Evolutionary conservation across 2,888 invertebrate species (phyloP), one percentile per base, ranked within the genome.

Genomic region (Suillia variegata): DNA sequence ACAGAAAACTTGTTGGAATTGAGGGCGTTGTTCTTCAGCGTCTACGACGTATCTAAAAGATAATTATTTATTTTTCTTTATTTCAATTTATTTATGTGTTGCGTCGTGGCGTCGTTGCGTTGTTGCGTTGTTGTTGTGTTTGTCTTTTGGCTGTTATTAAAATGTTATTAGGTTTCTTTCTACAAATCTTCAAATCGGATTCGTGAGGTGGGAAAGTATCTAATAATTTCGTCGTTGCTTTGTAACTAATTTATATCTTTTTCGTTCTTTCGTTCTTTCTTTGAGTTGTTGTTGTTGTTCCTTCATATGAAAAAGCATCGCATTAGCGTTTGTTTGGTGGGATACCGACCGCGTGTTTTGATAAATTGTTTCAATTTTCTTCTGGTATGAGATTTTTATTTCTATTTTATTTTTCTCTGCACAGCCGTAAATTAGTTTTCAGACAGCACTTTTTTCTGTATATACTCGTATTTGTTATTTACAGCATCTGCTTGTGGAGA

Each of bases 121-220:
- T 58, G 62, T 61, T 64, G 50, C 67, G 64, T 63, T 66, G 72
- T 70, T 73, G 75, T n/a, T n/a, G n/a, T n/a, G n/a, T n/a, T n/a
- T n/a, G n/a, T n/a, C n/a, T n/a, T n/a, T n/a, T n/a, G n/a, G n/a
- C n/a, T n/a, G 72, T 74, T 74, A 74, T 74, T 74, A 74, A 74
- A 74, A 75, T 74, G 75, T 74, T 74, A 76, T 76, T 71, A 74
- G 73, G 68, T 74, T n/a, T 75, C 70, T 45, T 6, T 18, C 45
- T 18, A 18, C 45, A 17, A 20, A 3, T n/a, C n/a, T n/a, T n/a
- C n/a, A n/a, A n/a, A n/a, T n/a, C n/a, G n/a, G n/a, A n/a, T n/a
- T n/a, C n/a, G n/a, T 67, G 66, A 70, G 68, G 73, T 74, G 1
- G 64, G 8, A 59, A 8, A 47, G 48, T n/a, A n/a, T 33, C 33